Percentiles rank a stretch among this genome's conserved stretches.
Evolutionary conservation across 2,888 invertebrate genomes (phyloP).

Genomic region (Stegophylla sp.): DNA sequence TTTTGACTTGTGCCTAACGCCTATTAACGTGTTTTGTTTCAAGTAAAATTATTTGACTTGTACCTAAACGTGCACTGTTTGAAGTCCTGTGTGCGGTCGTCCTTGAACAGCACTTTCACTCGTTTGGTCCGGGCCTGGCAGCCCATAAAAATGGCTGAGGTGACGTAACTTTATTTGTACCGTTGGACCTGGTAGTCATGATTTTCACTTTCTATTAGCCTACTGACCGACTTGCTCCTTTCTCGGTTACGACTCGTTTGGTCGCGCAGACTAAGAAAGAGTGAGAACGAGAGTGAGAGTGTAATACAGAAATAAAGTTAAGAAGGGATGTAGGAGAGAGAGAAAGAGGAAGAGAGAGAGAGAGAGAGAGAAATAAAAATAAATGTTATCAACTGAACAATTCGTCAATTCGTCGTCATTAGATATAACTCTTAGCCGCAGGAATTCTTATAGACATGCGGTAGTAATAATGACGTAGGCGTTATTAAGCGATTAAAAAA

Average conservation of each 20-base stretch:
- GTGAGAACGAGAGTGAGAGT: not conserved
- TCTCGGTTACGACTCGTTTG: conserved; percentile 55
- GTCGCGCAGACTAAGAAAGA: conserved; percentile 27
- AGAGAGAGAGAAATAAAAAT: conserved; percentile 3
- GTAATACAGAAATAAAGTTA: not conserved
- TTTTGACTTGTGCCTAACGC: conserved; percentile 15
- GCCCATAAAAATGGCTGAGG: conserved; percentile 57
- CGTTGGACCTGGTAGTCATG: conserved; percentile 58
- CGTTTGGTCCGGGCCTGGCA: conserved; percentile 55
- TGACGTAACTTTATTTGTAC: conserved; percentile 57
- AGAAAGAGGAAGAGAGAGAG: not conserved
- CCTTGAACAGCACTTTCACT: conserved; percentile 59
- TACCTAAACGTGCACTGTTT: conserved; percentile 39
- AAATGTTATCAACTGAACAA: conserved; percentile 43
- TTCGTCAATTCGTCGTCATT: conserved; percentile 32
- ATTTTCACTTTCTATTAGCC: conserved; percentile 59
- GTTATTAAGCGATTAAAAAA: not conserved
- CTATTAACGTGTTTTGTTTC: conserved; percentile 45
- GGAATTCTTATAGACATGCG: conserved; percentile 15
- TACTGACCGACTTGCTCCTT: conserved; percentile 59
- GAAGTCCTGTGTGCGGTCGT: conserved; percentile 54
- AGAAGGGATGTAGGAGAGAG: not conserved
- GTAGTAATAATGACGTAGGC: not conserved
- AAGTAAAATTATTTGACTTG: conserved; percentile 50
- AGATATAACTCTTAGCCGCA: conserved; percentile 1